Evolutionary conservation across 1,140 invertebrate genomes (phyloP), one percentile per base, ranked within the genome.

Genomic region (Magallana angulata): DNA sequence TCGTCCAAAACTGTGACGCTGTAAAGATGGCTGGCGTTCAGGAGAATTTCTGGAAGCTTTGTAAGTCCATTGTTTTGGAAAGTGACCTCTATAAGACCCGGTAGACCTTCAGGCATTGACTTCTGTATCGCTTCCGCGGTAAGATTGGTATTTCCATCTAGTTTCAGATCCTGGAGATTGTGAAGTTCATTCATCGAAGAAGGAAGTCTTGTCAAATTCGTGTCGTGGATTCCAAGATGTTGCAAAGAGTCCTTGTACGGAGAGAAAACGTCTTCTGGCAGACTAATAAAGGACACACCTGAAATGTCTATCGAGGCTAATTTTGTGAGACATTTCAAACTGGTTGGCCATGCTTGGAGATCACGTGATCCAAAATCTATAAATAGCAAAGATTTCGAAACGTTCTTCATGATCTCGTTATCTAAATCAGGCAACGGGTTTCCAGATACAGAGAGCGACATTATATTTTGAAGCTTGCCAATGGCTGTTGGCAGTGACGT

Each of bases 381-480:
- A n/a, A 36, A 64, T 36, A 83, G 16, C 6, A 87, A 83, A 3
- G 81, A 83, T 58, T 84, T 84, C 5, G 86, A 87, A 18, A 87
- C 36, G 57, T 84, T 87, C 14, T 5, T 30, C 8, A 87, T 16
- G 57, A 87, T 58, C 0, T 57, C 9, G 18, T 83, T n/a, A 18
- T 87, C 86, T 58, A 87, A 11, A 24, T 83, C 24, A n/a, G 48
- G 14, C 1, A 87, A 48, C n/a, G 81, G 81, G 76, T 87, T 87
- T 11, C 48, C 36, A 18, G 64, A 64, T 1, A 87, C 24, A 7
- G 68, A 68, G 7, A 87, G 16, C 30, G 56, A 81, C 14, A 83
- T 87, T 1, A 87, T 6, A 36, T 84, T 57, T 16, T 16, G 48
- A 24, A 87, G 57, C 8, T 57, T 30, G 12, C n/a, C 60, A n/a